Conservation (phyloP, 2,888 invertebrate species). For the Cremastobaeus sp. region DNA sequence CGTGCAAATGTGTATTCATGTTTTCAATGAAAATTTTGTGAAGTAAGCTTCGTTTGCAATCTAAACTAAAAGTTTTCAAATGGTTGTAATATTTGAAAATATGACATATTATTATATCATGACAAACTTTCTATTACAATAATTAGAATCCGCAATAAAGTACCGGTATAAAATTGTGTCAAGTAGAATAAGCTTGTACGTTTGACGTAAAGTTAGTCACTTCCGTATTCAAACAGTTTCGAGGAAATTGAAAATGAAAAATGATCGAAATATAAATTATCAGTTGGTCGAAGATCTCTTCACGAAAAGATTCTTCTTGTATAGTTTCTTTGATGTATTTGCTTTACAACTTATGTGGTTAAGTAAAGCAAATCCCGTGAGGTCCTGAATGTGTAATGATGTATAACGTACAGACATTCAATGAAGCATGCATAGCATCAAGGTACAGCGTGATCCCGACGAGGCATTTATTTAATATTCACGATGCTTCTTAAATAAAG, state of each 20-base stretch:
- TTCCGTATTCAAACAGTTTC: no score
- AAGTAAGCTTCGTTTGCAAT: conserved; percentile 17
- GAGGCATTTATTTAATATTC: conserved; percentile 14
- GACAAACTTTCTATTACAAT: no score
- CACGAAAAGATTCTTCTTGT: conserved; percentile 1
- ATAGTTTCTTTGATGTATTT: conserved; percentile 8
- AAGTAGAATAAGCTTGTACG: no score
- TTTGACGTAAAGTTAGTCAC: no score
- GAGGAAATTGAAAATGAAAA: no score
- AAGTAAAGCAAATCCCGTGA: conserved; percentile 27
- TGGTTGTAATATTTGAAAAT: no score
- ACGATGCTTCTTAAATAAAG: conserved; percentile 6
- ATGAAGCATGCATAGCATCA: conserved; percentile 23
- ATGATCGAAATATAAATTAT: no score
- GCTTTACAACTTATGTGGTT: conserved; percentile 17
- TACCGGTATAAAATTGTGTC: no score
- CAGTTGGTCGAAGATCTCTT: no score
- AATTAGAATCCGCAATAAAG: no score
- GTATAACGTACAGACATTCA: conserved; percentile 12
- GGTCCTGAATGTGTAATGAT: conserved; percentile 21
- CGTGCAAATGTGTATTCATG: conserved; percentile 8
- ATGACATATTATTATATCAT: no score
- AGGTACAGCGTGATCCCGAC: conserved; percentile 9
- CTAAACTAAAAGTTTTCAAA: no score
- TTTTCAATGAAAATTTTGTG: conserved; percentile 10